phyloP scores from a whole-genome alignment of 2,113 vertebrate genomes.

The Hydrochoerus hydrochaeris region DNA sequence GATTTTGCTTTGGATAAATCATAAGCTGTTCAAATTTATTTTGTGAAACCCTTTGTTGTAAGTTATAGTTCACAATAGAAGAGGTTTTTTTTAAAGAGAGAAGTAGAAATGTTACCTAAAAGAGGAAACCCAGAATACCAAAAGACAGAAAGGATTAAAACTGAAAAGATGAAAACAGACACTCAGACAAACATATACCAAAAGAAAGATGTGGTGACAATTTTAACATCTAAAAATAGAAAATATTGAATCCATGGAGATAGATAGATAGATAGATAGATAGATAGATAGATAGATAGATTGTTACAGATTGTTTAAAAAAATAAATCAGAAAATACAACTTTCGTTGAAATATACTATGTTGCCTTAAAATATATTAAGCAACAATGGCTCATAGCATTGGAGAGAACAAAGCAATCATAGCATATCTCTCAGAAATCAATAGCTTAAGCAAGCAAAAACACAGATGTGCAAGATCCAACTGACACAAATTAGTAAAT shows the following conservation, averaged over 20 bases:
- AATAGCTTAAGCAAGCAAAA: not conserved
- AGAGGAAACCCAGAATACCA: not conserved
- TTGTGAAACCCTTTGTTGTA: not conserved
- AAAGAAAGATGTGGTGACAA: not conserved
- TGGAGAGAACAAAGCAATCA: not conserved
- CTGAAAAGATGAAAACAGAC: not conserved
- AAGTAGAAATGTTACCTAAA: not conserved
- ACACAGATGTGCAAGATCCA: not conserved
- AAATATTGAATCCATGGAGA: not conserved
- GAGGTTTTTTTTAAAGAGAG: not conserved
- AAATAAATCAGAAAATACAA: not conserved
- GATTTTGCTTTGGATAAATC: not conserved
- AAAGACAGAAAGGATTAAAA: not conserved
- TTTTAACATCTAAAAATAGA: slow-evolving; percentile 42
- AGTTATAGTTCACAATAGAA: not conserved
- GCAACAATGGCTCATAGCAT: not conserved
- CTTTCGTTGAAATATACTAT: not conserved
- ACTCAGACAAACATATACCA: not conserved
- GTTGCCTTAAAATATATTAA: not conserved
- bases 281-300: not conserved
- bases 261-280: not conserved
- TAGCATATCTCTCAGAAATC: not conserved
- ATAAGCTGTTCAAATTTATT: not conserved
- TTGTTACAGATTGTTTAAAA: not conserved
- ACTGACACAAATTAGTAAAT: not conserved